Base-by-base conservation (phyloP, 2,113 vertebrate species). In the Scomber scombrus region DNA sequence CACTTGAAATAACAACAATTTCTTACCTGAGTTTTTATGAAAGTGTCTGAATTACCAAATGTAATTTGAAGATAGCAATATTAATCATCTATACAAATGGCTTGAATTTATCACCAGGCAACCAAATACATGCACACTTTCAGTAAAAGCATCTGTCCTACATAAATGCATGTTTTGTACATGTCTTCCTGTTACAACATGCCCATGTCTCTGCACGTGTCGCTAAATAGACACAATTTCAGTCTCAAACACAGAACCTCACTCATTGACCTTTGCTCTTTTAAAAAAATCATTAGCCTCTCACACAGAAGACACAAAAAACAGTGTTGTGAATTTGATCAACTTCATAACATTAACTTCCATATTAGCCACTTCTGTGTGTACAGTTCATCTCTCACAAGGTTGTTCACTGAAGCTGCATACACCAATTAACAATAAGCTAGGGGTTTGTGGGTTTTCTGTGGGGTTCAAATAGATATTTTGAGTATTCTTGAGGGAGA, bases 371-470 rank as follows among this genome's bases (percentile, higher is more conserved):
- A 46, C 14, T 63, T 79, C 47, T 70, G 29, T 68, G 11, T 81
- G 80, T 85, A 66, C 18, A 75, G 60, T 43, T 75, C 16, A 67
- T 75, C 46, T 60, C 15, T 0, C n/a, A 74, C 29, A 58, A 49
- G 68, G 31, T 69, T 62, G 58, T 23, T 71, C 60, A 76, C 71
- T 75, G 11, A 80, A 84, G 82, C 78, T 87, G 79, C 74, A 82
- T 49, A 88, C 81, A 81, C 78, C 67, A 51, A 50, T 76, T 84
- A 52, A 55, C 64, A 84, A 90, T 89, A 92, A 92, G 84, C 78
- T 90, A 80, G 16, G 58, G 76, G 51, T 66, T 23, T 70, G 21
- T 5, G 34, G 75, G 52, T 5, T 56, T 80, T 76, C 65, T 57
- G 2, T 50, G 29, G 34, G 60, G 65, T 72, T 8, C 19, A 68